Conservation (phyloP, 1,140 invertebrate species). For the Anadara kagoshimensis region DNA sequence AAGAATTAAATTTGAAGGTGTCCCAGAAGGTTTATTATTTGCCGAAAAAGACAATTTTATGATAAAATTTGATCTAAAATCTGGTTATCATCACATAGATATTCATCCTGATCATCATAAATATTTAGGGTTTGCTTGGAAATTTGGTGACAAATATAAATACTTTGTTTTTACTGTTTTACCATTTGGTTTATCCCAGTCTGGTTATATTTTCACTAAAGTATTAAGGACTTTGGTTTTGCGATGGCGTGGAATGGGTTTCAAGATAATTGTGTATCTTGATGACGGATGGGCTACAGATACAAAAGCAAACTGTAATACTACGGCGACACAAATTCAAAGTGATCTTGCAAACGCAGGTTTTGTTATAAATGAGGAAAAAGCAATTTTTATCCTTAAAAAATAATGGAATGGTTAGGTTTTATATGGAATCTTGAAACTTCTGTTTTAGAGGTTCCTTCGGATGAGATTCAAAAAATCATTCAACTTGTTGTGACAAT, state of each 20-base stretch:
- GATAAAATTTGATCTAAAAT: slow-evolving; percentile 25
- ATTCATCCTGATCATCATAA: slow-evolving; percentile 25
- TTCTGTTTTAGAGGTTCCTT: slow-evolving; percentile 12
- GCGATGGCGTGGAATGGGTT: too few species aligned
- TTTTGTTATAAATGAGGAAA: slow-evolving; percentile 25
- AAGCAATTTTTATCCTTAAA: background rate
- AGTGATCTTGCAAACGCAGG: background rate
- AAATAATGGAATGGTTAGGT: slow-evolving; percentile 8
- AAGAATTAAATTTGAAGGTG: too few species aligned
- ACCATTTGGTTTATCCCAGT: slow-evolving; percentile 20
- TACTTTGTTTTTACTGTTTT: slow-evolving; percentile 23
- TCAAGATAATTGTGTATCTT: too few species aligned
- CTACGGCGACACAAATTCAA: background rate
- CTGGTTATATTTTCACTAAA: slow-evolving; percentile 28
- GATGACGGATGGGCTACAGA: too few species aligned
- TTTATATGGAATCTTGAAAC: slow-evolving; percentile 20
- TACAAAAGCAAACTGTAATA: background rate
- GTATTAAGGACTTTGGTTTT: too few species aligned
- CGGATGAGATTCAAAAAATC: slow-evolving; percentile 11
- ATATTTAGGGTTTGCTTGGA: too few species aligned
- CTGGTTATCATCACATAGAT: slow-evolving; percentile 31
- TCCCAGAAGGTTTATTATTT: too few species aligned
- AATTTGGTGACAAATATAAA: too few species aligned
- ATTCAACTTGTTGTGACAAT: background rate
- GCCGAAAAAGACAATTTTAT: slow-evolving; percentile 16